These are phyloP conservation scores for Acronicta aceris DNA, from an alignment of 2,888 invertebrate species.

Conservation along the genomic window DNA sequence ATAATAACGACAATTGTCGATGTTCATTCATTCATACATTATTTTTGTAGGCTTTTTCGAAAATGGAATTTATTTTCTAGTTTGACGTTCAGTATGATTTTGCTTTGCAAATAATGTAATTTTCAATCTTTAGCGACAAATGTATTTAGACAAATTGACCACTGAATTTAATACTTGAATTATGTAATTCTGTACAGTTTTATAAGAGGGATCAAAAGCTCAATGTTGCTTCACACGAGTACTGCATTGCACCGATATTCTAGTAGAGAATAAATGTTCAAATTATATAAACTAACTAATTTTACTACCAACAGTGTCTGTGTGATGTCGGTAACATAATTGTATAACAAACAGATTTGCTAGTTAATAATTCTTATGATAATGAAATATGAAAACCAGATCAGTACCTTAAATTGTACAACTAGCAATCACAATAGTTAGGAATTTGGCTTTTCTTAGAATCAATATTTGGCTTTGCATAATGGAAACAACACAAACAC, in stretches of 20 bases:
- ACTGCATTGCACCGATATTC: constrained; percentile 50
- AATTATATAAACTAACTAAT: constrained; percentile 36
- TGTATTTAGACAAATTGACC: constrained; percentile 74
- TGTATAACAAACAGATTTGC: constrained; percentile 57
- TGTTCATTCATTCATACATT: constrained; percentile 53
- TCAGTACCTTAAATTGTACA: constrained; percentile 24
- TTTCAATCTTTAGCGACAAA: constrained; percentile 69
- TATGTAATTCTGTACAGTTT: constrained; percentile 70
- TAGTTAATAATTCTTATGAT: constrained; percentile 73
- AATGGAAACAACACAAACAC: neutral
- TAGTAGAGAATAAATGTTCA: constrained; percentile 52
- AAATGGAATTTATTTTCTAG: constrained; percentile 63
- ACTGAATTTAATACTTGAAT: constrained; percentile 57
- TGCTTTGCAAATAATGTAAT: constrained; percentile 62
- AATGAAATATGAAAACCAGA: constrained; percentile 53
- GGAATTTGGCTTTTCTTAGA: constrained; percentile 9
- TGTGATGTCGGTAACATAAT: constrained; percentile 56
- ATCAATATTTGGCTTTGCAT: neutral
- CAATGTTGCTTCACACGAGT: constrained; percentile 55
- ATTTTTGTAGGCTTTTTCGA: constrained; percentile 69
- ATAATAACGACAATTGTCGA: constrained; percentile 37
- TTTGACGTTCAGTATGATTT: constrained; percentile 58
- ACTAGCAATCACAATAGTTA: constrained; percentile 9
- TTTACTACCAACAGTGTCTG: constrained; percentile 32
- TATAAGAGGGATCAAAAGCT: constrained; percentile 79